Conservation (phyloP, 2,797 vertebrate genomes). For the Coracias cyanogaster region DNA sequence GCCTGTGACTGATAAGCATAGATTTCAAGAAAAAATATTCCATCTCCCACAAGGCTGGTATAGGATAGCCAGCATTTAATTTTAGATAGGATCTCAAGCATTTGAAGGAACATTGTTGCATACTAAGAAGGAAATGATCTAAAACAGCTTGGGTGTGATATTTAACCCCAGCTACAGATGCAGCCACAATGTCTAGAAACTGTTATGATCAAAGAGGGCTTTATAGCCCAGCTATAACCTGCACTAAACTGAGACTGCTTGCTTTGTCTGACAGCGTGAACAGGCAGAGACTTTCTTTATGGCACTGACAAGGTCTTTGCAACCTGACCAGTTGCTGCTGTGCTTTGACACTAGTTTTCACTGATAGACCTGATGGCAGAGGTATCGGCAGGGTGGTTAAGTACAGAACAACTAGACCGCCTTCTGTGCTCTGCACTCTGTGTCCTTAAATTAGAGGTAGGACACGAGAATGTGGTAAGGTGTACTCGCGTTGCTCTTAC, state of each 20-base stretch:
- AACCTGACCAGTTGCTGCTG: neutral
- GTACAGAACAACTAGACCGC: neutral
- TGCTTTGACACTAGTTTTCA: neutral
- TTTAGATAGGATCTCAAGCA: slow-evolving; percentile 35
- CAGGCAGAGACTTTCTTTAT: neutral
- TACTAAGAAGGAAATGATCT: neutral
- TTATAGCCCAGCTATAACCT: neutral
- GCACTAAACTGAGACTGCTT: neutral
- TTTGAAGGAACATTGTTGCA: slow-evolving; percentile 14
- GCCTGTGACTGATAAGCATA: slow-evolving; percentile 8
- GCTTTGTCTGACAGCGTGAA: neutral
- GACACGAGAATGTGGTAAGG: neutral
- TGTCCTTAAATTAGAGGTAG: neutral
- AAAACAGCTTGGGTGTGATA: neutral
- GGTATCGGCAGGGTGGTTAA: neutral
- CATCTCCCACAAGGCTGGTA: neutral
- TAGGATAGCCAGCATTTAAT: slow-evolving; percentile 46
- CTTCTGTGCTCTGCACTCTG: accelerated
- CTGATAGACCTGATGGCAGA: neutral
- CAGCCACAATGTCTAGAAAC: neutral
- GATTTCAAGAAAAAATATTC: slow-evolving; percentile 35
- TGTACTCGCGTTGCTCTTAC: neutral
- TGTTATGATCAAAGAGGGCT: neutral
- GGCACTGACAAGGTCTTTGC: neutral
- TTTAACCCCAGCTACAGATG: neutral